Conservation (phyloP, 2,888 invertebrate genomes). For the Calliphora vomitoria region DNA sequence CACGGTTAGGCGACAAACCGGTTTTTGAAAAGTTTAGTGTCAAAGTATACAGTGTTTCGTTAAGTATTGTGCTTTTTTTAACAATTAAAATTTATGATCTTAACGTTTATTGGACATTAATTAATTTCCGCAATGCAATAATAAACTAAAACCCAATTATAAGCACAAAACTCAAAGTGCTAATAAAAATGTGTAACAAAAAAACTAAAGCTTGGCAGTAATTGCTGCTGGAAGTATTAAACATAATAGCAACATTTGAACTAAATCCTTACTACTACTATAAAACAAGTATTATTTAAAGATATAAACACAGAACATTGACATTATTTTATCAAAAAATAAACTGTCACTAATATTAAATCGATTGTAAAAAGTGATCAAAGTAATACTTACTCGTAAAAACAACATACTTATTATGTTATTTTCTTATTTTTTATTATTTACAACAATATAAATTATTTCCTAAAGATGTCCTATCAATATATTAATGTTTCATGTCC, state of each 20-base stretch:
- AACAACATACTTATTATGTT: not conserved
- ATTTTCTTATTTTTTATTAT: constrained; percentile 5
- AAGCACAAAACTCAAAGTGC: no score
- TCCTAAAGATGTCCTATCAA: constrained; percentile 65
- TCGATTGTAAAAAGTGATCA: not conserved
- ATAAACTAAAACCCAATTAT: no score
- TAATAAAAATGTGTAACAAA: no score
- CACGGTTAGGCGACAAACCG: no score
- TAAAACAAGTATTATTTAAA: not conserved
- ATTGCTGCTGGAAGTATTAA: not conserved
- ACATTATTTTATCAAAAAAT: not conserved
- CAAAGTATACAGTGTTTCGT: no score
- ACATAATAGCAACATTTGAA: not conserved
- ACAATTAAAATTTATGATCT: no score
- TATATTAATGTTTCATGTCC: constrained; percentile 44
- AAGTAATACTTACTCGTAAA: not conserved
- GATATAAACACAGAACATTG: not conserved
- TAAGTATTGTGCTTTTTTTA: no score
- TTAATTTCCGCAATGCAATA: no score
- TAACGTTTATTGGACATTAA: no score
- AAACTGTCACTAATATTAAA: not conserved
- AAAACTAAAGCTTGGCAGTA: not conserved
- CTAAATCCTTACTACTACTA: not conserved
- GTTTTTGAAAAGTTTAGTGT: no score
- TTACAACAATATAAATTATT: not conserved